Base-by-base conservation (phyloP, 2,113 vertebrate genomes). In the Lepisosteus oculatus region DNA sequence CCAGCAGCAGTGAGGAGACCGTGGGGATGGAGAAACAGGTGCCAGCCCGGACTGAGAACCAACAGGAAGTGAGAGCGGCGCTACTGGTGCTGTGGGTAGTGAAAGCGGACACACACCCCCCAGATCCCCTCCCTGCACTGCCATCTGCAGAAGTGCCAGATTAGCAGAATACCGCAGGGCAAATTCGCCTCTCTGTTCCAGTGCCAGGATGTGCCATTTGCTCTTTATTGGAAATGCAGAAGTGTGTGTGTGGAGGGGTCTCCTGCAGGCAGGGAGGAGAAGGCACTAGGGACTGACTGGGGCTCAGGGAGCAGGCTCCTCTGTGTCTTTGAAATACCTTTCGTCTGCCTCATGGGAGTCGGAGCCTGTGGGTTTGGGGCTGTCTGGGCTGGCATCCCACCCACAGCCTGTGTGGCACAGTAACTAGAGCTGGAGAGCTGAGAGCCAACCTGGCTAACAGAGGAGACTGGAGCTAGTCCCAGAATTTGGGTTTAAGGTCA, bases 401-500 rank as follows among this genome's bases (percentile, higher is more conserved):
- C 42, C 7, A 17, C 55, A 65, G 7, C 51, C 55, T 55, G 44
- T 64, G 61, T n/a, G 47, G 64, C 43, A 17, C 8, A 66, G 55
- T 65, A 63, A 65, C 68, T 43, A 73, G 65, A 71, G 72, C 77
- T 70, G 67, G 55, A 67, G 55, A 45, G 62, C 17, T 65, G 51
- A 15, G 43, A 54, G 12, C 5, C 9, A 5, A 9, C 47, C 47
- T 5, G 47, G 47, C 44, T 61, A 51, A 77, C 8, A 54, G 66
- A 61, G 56, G 68, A 62, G 4, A 8, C 63, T 71, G 72, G 73
- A 69, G 61, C n/a, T 42, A 56, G 55, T 59, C 47, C 69, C 69
- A 15, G n/a, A 54, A 67, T 79, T 65, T 55, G 47, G 43, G 17
- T 73, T 65, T 69, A 72, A 81, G 71, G 73, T 77, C 77, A 76